phyloP scores from a whole-genome alignment of 2,888 invertebrate genomes.

The Pasiphila rectangulata region DNA sequence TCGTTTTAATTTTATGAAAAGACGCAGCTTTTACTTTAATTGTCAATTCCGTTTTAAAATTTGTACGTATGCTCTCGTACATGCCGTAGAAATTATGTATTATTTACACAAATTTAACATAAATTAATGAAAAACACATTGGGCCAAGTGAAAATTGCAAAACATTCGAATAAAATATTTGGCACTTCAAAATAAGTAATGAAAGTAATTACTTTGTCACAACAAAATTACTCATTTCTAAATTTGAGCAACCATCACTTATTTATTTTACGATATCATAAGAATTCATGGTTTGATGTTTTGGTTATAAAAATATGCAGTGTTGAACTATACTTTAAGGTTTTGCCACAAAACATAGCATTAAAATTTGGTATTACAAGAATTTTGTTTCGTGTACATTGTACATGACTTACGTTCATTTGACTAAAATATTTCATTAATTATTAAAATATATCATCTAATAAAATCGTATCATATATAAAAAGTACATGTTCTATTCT shows the following conservation, averaged over 20 bases:
- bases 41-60: constrained; percentile 64
- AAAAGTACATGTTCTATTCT: constrained; percentile 78
- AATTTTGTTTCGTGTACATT: constrained; percentile 24
- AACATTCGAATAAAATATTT: constrained; percentile 29
- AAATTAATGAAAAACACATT: neutral
- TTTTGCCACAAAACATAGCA: constrained; percentile 14
- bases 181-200: neutral
- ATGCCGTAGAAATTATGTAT: constrained; percentile 20
- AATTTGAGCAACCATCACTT: constrained; percentile 76
- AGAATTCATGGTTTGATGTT: constrained; percentile 42
- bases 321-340: constrained; percentile 16
- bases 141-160: constrained; percentile 9
- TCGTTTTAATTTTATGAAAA: constrained; percentile 40
- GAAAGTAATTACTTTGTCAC: neutral
- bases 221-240: constrained; percentile 47
- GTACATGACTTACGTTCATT: constrained; percentile 33
- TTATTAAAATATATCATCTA: constrained; percentile 53
- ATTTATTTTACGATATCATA: constrained; percentile 71
- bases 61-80: constrained; percentile 43
- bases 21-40: constrained; percentile 33
- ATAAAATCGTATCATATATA: constrained; percentile 71
- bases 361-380: constrained; percentile 14
- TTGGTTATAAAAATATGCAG: constrained; percentile 25
- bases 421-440: constrained; percentile 33
- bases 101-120: constrained; percentile 29